Evolutionary conservation across 2,888 invertebrate genomes (phyloP).

Genomic region (Gastracanthus pulcherrimus): DNA sequence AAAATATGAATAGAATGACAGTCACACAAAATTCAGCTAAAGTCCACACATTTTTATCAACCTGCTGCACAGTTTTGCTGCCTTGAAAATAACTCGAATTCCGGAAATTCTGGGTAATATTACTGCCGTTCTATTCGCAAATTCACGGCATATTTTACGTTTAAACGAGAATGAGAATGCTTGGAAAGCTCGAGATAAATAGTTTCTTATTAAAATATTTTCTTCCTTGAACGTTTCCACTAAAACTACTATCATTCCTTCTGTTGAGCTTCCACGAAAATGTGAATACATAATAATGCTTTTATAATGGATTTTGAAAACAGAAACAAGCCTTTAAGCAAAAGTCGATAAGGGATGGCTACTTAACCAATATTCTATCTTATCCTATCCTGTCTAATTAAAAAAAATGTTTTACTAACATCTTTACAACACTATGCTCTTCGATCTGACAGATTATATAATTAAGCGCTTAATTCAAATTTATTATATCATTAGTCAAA

Average conservation of each 20-base stretch:
- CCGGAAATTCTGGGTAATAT: conserved; percentile 22
- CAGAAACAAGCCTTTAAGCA: too few relatives aligned
- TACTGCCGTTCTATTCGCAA: background rate
- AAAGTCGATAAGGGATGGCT: too few relatives aligned
- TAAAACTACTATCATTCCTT: background rate
- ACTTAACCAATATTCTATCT: too few relatives aligned
- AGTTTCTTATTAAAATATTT: conserved; percentile 3
- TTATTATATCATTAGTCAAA: too few relatives aligned
- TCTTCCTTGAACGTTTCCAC: background rate
- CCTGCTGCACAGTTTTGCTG: background rate
- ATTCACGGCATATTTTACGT: conserved; percentile 7
- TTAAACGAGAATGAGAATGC: background rate
- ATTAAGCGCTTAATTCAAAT: too few relatives aligned
- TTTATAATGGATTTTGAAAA: too few relatives aligned
- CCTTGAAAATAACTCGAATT: conserved; percentile 25
- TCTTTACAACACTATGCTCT: too few relatives aligned
- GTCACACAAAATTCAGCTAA: background rate
- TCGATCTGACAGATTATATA: too few relatives aligned
- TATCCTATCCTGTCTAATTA: too few relatives aligned
- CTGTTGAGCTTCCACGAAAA: too few relatives aligned
- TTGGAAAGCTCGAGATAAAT: background rate
- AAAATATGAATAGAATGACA: background rate
- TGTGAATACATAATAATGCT: too few relatives aligned
- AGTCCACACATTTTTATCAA: conserved; percentile 3
- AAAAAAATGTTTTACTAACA: too few relatives aligned